These are phyloP conservation scores for Philhelius pedissequus DNA, from an alignment of 2,888 invertebrate species.

Conservation along the genomic window DNA sequence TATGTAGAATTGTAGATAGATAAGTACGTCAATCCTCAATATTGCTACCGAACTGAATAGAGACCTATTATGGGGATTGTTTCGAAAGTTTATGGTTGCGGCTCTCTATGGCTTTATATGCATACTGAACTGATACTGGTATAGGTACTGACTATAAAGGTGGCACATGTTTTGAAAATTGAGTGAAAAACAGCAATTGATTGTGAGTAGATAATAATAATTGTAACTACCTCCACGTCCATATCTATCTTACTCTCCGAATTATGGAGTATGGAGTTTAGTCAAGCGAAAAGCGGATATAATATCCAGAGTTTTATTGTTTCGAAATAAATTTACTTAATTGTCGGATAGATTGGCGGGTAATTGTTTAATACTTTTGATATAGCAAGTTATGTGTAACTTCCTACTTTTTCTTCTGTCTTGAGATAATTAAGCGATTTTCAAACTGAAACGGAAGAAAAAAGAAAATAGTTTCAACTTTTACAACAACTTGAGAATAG, in stretches of 20 bases:
- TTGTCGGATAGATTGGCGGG: constrained; percentile 16
- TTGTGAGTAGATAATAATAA: constrained; percentile 14
- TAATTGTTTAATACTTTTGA: constrained; percentile 7
- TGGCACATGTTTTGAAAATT: constrained; percentile 24
- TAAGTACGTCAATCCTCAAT: background rate
- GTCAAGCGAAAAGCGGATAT: constrained; percentile 35
- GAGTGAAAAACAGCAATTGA: constrained; percentile 30
- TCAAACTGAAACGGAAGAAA: background rate
- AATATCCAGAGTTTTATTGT: background rate
- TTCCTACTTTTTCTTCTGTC: background rate
- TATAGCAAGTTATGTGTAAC: background rate
- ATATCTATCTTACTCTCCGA: background rate
- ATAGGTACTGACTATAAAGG: constrained; percentile 4
- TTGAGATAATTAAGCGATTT: background rate
- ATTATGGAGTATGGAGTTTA: constrained; percentile 14
- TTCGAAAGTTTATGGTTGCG: constrained; percentile 23
- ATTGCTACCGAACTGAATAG: background rate
- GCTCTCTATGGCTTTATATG: background rate
- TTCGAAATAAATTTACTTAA: constrained; percentile 33
- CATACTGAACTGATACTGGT: background rate
- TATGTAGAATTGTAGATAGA: background rate
- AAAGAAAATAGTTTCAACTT: background rate
- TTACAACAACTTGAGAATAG: no score
- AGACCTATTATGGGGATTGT: constrained; percentile 21
- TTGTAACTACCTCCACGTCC: background rate